These are phyloP conservation scores for Heptranchias perlo DNA, from an alignment of 2,113 vertebrate species.

Conservation along the genomic window DNA sequence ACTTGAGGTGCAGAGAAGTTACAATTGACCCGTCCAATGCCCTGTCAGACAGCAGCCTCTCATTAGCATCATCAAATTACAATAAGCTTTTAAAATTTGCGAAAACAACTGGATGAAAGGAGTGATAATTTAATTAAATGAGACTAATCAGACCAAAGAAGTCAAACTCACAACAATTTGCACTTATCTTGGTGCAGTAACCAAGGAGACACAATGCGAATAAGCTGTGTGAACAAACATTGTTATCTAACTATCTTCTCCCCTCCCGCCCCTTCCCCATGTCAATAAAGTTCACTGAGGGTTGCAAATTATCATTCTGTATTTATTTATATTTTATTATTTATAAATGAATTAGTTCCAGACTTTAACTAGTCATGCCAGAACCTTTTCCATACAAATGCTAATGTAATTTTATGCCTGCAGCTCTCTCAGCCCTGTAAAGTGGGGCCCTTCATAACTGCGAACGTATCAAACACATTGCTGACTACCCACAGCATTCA, in stretches of 20 bases:
- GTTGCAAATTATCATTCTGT: conserved; percentile 7
- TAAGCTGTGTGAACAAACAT: neutral
- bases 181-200: neutral
- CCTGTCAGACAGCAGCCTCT: neutral
- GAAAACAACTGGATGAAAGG: neutral
- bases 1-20: neutral
- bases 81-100: neutral
- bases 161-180: neutral
- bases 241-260: neutral
- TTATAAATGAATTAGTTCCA: conserved; percentile 20
- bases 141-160: neutral
- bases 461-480: neutral
- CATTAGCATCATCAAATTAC: neutral
- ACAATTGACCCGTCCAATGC: neutral
- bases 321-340: conserved; percentile 1
- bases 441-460: no score
- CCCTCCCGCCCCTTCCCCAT: neutral
- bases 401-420: neutral
- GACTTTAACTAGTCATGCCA: neutral
- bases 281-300: neutral
- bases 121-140: neutral
- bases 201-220: neutral
- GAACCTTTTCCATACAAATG: neutral
- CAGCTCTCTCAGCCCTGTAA: neutral
- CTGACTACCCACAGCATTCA: neutral